Base-by-base conservation (phyloP, 2,797 vertebrate species). In the Astyanax mexicanus region DNA sequence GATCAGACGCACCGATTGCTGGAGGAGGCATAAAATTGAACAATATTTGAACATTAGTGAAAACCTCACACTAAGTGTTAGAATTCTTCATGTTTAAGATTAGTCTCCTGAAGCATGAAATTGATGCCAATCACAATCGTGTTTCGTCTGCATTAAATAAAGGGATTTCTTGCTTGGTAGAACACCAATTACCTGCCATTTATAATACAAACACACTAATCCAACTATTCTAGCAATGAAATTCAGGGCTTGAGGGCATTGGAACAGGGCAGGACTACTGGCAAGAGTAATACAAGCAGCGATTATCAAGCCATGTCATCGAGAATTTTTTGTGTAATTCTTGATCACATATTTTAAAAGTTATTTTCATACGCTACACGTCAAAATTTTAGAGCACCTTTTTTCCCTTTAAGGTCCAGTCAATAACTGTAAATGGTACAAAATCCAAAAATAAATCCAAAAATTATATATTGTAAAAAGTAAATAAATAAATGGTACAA, bases 1-100 rank as follows among this genome's bases (percentile, higher is more conserved):
- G 93, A 99, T 99, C 84, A 99, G 95, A 55, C 97, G 95, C 74
- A 99, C 97, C 0, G 98, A 99, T 98, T 99, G 97, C 97, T 99
- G 92, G 54, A 13, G 60, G 76, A 67, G 37, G 72, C 27, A 64
- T 8, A 80, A 72, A 74, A 65, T 64, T 35, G 45, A 44, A 35
- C 19, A 42, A n/a, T n/a, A n/a, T n/a, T n/a, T n/a, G n/a, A n/a
- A n/a, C n/a, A n/a, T n/a, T n/a, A n/a, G n/a, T n/a, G n/a, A n/a
- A n/a, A n/a, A n/a, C n/a, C n/a, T n/a, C n/a, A n/a, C n/a, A n/a
- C n/a, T n/a, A n/a, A n/a, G n/a, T n/a, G n/a, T n/a, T n/a, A n/a
- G n/a, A n/a, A n/a, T n/a, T n/a, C n/a, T n/a, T n/a, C n/a, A 32
- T 29, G 17, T 9, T n/a, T 51, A 17, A 21, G 45, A 32, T 35